Conservation (phyloP, 2,113 vertebrate genomes). For the Vicugna pacos region DNA sequence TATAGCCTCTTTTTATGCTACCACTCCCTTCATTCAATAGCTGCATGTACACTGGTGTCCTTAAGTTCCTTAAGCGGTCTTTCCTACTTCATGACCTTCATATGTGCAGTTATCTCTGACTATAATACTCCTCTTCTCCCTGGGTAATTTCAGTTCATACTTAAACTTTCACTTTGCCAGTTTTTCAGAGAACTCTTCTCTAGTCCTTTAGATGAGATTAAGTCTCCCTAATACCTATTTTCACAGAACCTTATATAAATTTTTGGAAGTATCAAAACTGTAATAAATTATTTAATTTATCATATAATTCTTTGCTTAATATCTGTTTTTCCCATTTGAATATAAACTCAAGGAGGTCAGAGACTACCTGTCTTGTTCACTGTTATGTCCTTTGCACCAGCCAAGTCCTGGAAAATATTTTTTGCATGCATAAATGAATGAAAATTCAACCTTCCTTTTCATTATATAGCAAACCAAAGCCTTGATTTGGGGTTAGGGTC, state of each 20-base stretch:
- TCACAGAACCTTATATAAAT: background rate
- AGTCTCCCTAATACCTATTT: background rate
- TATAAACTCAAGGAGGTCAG: background rate
- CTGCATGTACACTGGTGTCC: background rate
- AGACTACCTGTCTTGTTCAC: background rate
- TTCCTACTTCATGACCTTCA: background rate
- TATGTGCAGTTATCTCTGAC: background rate
- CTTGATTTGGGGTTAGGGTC: constrained; percentile 17
- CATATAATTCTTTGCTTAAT: background rate
- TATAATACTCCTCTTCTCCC: background rate
- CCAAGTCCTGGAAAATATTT: background rate
- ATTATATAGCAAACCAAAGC: constrained; percentile 33
- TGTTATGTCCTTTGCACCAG: background rate
- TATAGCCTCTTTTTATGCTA: background rate
- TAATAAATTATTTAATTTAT: background rate
- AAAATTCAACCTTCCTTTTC: constrained; percentile 31
- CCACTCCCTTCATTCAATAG: background rate
- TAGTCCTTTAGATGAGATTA: background rate
- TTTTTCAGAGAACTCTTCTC: background rate
- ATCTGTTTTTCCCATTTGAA: background rate
- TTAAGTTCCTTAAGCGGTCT: background rate
- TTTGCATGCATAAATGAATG: constrained; percentile 9
- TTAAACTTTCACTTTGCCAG: background rate
- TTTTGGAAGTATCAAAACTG: background rate
- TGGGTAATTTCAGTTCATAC: background rate